Percentiles rank a stretch among this genome's conserved stretches.
These are phyloP conservation scores for Pseudolycoriella hygida DNA, from an alignment of 2,888 invertebrate genomes.

Conservation along the genomic window DNA sequence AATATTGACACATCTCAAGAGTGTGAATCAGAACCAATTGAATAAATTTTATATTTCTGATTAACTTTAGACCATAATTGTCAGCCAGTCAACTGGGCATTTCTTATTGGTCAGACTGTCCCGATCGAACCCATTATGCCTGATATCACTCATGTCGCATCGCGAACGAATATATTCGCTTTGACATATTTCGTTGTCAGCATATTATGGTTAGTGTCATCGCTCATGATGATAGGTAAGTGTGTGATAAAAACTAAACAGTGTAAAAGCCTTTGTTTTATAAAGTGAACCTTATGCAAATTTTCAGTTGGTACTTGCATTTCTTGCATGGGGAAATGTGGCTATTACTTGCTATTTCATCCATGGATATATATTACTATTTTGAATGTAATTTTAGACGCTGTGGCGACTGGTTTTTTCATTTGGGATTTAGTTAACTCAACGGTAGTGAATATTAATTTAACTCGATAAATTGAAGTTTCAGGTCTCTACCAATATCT, in stretches of 20 bases:
- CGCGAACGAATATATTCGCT: conserved; percentile 6
- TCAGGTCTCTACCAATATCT: too few relatives aligned
- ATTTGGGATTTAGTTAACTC: conserved; percentile 25
- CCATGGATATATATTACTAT: conserved; percentile 28
- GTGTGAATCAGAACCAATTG: too few relatives aligned
- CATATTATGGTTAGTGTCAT: conserved; percentile 6
- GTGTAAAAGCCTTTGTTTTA: too few relatives aligned
- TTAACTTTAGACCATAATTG: background rate
- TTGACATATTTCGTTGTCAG: conserved; percentile 1
- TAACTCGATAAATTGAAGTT: too few relatives aligned
- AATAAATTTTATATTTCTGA: too few relatives aligned
- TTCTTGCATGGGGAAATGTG: conserved; percentile 7
- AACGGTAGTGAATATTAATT: conserved; percentile 20
- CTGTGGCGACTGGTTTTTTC: conserved; percentile 28
- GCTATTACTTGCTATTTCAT: conserved; percentile 17
- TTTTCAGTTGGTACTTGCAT: conserved; percentile 13
- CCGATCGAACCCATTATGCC: background rate
- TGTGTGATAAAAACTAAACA: background rate
- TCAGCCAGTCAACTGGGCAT: background rate
- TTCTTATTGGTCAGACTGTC: background rate
- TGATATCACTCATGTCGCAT: conserved; percentile 6
- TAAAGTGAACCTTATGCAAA: background rate
- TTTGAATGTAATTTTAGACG: conserved; percentile 25
- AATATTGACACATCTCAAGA: too few relatives aligned
- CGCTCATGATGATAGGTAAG: conserved; percentile 6